Evolutionary conservation across 2,797 vertebrate genomes (phyloP).

Genomic region (Sebastiscus tertius): DNA sequence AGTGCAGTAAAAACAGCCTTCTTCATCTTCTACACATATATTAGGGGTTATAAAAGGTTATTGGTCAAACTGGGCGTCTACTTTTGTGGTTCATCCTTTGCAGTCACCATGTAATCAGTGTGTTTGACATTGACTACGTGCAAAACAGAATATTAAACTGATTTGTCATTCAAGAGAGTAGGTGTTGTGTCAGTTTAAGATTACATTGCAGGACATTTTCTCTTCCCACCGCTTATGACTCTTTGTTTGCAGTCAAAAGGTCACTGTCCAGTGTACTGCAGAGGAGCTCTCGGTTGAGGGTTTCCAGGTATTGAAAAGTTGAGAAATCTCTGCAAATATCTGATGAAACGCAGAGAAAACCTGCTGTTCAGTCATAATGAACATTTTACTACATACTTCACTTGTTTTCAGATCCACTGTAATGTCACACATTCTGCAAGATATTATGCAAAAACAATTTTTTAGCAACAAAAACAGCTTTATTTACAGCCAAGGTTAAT

Average conservation of each 20-base stretch:
- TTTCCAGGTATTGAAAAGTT: not conserved
- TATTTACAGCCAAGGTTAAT: not conserved
- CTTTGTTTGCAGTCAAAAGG: conserved; percentile 26
- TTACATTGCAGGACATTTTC: not conserved
- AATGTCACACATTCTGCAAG: not conserved
- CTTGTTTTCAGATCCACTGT: not conserved
- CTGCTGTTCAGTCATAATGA: not conserved
- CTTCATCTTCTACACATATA: not conserved
- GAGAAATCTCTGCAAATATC: not conserved
- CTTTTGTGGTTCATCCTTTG: not conserved
- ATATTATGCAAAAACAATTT: not conserved
- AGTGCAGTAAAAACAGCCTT: not conserved
- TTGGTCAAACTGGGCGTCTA: not conserved
- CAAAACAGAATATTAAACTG: not conserved
- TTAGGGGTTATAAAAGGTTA: not conserved
- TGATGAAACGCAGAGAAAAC: not conserved
- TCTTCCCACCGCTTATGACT: not conserved
- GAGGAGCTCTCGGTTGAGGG: not conserved
- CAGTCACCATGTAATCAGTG: not conserved
- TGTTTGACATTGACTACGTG: not conserved
- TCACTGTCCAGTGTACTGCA: not conserved
- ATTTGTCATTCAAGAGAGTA: not conserved
- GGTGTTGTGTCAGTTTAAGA: not conserved
- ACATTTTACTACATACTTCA: not conserved
- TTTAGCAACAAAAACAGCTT: not conserved